A percentile compares a stretch with the other conserved stretches of the same genome.
Conservation (phyloP, 2,797 vertebrate species). For the Enteromius thamalakanensis region DNA sequence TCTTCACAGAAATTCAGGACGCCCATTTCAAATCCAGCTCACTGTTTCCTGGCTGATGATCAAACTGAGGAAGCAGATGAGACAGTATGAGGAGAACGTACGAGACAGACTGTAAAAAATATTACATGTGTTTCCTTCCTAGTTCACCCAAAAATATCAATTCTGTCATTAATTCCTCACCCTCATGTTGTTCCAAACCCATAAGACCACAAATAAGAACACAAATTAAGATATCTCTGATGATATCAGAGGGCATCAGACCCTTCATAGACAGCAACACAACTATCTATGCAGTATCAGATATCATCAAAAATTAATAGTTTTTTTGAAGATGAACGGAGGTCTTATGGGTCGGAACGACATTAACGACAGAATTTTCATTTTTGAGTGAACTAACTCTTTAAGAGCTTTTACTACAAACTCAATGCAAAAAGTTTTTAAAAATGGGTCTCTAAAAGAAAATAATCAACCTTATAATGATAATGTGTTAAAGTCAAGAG, state of each 20-base stretch:
- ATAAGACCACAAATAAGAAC: too few relatives aligned
- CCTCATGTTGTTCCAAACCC: too few relatives aligned
- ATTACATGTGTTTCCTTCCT: neutral
- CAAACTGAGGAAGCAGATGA: slow-evolving; percentile 34
- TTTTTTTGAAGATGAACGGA: too few relatives aligned
- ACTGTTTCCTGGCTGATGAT: slow-evolving; percentile 9
- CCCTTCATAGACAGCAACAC: too few relatives aligned
- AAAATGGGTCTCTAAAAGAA: neutral
- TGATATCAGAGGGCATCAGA: too few relatives aligned
- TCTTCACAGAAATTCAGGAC: slow-evolving; percentile 1
- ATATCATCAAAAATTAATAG: too few relatives aligned
- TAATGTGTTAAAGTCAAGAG: neutral
- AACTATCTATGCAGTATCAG: too few relatives aligned
- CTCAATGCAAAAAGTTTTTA: slow-evolving; percentile 7
- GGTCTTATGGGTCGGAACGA: too few relatives aligned
- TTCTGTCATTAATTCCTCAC: too few relatives aligned
- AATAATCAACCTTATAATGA: neutral
- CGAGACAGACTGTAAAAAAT: neutral
- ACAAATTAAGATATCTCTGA: too few relatives aligned
- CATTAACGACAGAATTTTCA: too few relatives aligned
- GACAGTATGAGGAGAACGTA: neutral
- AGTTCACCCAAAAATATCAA: too few relatives aligned
- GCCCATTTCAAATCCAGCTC: slow-evolving; percentile 25
- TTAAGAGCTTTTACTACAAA: slow-evolving; percentile 1
- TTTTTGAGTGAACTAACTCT: neutral